Conservation (phyloP, 2,888 invertebrate species). For the Incurvaria masculella region DNA sequence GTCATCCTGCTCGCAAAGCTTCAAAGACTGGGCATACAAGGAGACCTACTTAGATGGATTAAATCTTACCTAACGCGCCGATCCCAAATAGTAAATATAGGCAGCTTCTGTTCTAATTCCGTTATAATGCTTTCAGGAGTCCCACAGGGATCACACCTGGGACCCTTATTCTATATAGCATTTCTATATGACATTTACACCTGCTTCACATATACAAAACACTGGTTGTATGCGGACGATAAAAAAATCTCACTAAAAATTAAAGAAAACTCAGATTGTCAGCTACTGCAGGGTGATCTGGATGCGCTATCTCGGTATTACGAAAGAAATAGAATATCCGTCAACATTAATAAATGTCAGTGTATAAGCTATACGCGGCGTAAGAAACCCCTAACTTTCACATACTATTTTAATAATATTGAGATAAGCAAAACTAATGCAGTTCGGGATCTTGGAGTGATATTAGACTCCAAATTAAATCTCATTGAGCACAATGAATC, state of each 20-base stretch:
- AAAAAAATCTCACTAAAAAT: background rate
- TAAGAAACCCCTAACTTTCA: background rate
- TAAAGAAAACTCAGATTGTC: background rate
- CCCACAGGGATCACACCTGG: background rate
- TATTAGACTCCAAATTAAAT: background rate
- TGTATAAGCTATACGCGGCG: background rate
- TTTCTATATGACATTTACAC: background rate
- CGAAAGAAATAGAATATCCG: background rate
- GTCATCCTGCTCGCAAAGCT: slow-evolving; percentile 1
- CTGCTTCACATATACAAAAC: background rate
- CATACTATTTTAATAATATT: background rate
- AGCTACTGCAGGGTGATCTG: background rate
- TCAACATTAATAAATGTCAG: background rate
- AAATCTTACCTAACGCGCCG: background rate
- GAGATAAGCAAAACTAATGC: background rate
- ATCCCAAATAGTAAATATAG: background rate
- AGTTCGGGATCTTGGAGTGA: background rate
- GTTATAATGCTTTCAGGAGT: background rate
- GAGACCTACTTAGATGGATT: slow-evolving; percentile 1
- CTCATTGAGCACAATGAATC: background rate
- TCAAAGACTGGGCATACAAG: background rate
- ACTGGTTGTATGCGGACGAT: slow-evolving; percentile 1
- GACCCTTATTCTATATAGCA: background rate
- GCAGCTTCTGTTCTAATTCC: background rate
- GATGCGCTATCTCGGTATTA: background rate